phyloP scores from a whole-genome alignment of 2,113 vertebrate species.

The Equus quagga region DNA sequence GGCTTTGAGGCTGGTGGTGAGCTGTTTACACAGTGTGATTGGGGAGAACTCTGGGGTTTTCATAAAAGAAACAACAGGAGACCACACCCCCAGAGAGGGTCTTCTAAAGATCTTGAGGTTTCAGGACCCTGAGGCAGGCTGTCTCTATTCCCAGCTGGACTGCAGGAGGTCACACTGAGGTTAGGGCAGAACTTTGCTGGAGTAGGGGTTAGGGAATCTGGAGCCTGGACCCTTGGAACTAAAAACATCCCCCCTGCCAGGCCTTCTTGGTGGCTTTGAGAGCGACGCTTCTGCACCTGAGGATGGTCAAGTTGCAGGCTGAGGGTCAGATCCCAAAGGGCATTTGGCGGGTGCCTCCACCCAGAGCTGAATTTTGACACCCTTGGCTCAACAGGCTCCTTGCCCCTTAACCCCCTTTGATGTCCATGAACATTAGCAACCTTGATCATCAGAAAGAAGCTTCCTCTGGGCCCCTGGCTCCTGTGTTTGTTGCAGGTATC shows the following conservation, averaged over 20 bases:
- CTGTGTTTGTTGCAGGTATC: neutral
- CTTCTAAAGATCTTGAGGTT: conserved; percentile 38
- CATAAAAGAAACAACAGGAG: conserved; percentile 58
- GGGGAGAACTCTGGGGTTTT: conserved; percentile 74
- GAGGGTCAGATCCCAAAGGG: neutral
- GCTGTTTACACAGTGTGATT: conserved; percentile 68
- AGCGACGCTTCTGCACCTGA: neutral
- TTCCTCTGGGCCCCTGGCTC: neutral
- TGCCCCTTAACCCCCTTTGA: neutral
- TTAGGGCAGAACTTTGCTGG: neutral
- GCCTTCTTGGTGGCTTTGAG: neutral
- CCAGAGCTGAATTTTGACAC: neutral
- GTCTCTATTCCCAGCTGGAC: conserved; percentile 27
- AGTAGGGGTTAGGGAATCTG: neutral
- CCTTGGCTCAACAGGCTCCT: neutral
- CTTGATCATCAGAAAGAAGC: neutral
- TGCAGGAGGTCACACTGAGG: neutral
- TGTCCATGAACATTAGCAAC: neutral
- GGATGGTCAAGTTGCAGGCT: neutral
- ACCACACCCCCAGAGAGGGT: conserved; percentile 43
- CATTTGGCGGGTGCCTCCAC: neutral
- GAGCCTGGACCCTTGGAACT: neutral
- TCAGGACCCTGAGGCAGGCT: neutral
- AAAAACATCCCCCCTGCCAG: neutral
- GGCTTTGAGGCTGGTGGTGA: conserved; percentile 38